phyloP scores from a whole-genome alignment of 2,113 vertebrate species.

The Nymphicus hollandicus region DNA sequence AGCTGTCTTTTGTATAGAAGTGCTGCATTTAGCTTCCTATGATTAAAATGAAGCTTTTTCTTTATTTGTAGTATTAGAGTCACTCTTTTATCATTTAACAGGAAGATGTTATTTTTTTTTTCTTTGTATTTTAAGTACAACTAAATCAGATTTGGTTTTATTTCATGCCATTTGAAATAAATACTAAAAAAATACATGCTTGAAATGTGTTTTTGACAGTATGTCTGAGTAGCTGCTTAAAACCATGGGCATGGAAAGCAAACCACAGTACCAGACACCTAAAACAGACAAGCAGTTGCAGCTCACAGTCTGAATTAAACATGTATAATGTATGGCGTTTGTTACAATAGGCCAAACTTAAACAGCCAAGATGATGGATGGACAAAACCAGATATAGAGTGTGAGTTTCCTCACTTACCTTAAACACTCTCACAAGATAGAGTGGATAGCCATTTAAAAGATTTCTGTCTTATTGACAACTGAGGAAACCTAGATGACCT shows the following conservation, averaged over 20 bases:
- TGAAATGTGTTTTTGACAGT: neutral
- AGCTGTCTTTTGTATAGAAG: neutral
- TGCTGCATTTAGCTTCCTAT: neutral
- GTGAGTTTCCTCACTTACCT: neutral
- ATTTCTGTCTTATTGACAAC: neutral
- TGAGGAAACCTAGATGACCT: neutral
- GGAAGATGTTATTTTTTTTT: neutral
- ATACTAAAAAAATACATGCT: neutral
- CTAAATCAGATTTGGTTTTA: neutral
- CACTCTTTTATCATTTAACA: neutral
- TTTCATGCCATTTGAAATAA: neutral
- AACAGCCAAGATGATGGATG: neutral
- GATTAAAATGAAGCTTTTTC: neutral
- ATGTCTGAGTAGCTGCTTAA: neutral
- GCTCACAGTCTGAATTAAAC: neutral
- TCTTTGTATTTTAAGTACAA: neutral
- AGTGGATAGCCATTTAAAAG: neutral
- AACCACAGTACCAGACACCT: neutral
- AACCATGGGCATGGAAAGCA: neutral
- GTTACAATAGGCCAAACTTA: neutral
- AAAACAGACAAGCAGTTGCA: neutral
- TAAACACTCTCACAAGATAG: neutral
- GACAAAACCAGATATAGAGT: neutral
- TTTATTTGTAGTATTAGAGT: neutral
- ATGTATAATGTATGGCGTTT: neutral